These are phyloP conservation scores for Hippocampus guttulatus DNA, from an alignment of 2,113 vertebrate genomes.

Conservation along the genomic window DNA sequence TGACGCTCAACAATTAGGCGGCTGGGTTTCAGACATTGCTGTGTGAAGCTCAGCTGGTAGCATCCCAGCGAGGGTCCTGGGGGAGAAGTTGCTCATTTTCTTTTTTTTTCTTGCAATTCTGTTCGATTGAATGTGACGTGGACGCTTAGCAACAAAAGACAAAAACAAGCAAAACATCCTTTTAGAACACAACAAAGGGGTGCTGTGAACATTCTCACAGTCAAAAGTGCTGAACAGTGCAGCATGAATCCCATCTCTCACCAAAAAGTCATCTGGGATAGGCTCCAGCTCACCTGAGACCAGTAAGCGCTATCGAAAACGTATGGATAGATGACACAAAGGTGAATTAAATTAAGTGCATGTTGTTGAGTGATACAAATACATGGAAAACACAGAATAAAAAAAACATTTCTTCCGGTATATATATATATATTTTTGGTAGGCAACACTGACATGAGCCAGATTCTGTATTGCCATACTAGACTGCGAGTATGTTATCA, in stretches of 20 bases:
- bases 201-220: neutral
- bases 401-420: no score
- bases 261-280: no score
- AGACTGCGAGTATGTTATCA: no score
- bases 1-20: conserved; percentile 44
- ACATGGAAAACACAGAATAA: no score
- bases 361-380: no score
- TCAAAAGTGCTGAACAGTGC: neutral
- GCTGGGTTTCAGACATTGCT: conserved; percentile 36
- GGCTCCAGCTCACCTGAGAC: no score
- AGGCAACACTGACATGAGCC: no score
- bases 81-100: conserved; percentile 39
- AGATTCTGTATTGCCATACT: no score
- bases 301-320: no score
- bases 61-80: conserved; percentile 14
- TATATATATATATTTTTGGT: no score
- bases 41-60: conserved; percentile 24
- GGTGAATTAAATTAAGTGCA: no score
- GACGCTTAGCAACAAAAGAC: conserved; percentile 24
- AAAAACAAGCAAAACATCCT: conserved; percentile 13
- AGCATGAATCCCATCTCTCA: neutral
- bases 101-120: conserved; percentile 50
- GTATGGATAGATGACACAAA: no score
- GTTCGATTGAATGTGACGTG: conserved; percentile 15
- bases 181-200: conserved; percentile 8